Base-by-base conservation (phyloP, 37 sponge, comb jelly and placozoan genomes). In the Dysidea cf. avara region DNA sequence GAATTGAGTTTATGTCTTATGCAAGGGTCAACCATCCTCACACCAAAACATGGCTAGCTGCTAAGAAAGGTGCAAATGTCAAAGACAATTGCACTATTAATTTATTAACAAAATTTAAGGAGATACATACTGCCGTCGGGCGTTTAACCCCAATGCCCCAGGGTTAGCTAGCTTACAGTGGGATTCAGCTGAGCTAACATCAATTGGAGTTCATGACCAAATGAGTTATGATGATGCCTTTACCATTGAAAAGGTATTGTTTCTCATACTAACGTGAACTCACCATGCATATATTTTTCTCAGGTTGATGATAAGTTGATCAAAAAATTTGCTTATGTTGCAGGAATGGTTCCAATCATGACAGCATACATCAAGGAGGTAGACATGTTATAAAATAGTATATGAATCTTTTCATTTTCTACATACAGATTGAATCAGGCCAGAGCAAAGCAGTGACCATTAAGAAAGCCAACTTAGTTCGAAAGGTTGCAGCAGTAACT, bases 341-440 rank as follows among this genome's bases (percentile, higher is more conserved):
- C 86, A 35, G 92, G 92, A 40, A 77, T 86, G 48, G 38, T 81
- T 13, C 79, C 92, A 0, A 56, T 90, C 14, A 17, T 90, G 18
- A 65, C 33, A 39, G 43, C 52, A 39, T 80, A 88, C 47, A 26
- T 79, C 20, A 34, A 52, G 31, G 59, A 65, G 55, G 87, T 86
- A 33, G 61, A 21, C 50, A 31, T 16, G 14, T 32, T 20, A 43
- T 1, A 24, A 32, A 31, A 24, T n/a, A n/a, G n/a, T n/a, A n/a
- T n/a, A 18, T n/a, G 3, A 26, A 37, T 12, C n/a, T 9, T 63
- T 26, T 50, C 28, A 24, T 52, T 13, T 52, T 25, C 6, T 37
- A 49, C 46, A 24, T 7, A 24, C 31, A 30, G 26, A 29, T 63
- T 57, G 62, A 39, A 63, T 48, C 33, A 48, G 22, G 21, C n/a